Evolutionary conservation across 2,113 vertebrate species (phyloP).

Genomic region (Otus sunia): DNA sequence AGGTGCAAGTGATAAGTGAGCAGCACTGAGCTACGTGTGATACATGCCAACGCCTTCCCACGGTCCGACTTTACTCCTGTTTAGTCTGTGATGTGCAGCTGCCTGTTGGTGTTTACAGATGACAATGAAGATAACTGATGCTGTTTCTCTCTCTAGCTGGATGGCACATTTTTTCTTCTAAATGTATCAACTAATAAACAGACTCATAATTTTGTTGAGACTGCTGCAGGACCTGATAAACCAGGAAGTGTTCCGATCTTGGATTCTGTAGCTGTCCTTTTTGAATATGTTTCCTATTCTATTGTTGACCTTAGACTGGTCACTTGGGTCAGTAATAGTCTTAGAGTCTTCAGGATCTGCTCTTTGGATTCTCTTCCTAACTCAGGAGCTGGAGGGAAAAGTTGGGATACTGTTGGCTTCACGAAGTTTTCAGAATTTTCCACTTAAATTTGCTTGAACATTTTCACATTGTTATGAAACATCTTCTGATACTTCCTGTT

Average conservation of each 20-base stretch:
- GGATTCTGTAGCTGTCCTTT: background rate
- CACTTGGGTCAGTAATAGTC: background rate
- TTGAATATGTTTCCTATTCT: background rate
- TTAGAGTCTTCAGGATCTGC: background rate
- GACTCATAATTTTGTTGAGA: background rate
- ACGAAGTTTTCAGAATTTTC: background rate
- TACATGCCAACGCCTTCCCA: background rate
- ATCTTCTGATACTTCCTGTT: background rate
- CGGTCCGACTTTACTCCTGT: background rate
- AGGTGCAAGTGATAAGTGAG: background rate
- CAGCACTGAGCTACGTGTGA: background rate
- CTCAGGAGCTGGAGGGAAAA: background rate
- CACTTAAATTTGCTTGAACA: background rate
- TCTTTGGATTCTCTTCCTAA: background rate
- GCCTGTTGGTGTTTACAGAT: background rate
- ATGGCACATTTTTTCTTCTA: background rate
- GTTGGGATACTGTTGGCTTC: background rate
- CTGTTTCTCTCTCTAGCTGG: background rate
- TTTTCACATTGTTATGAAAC: background rate
- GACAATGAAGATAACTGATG: background rate
- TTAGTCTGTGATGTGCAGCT: background rate
- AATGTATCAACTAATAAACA: background rate
- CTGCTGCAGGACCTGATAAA: background rate
- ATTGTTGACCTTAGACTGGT: background rate
- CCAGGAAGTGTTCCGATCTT: background rate